A percentile compares a stretch with the other conserved stretches of the same genome.
phyloP scores from a whole-genome alignment of 1,140 invertebrate genomes.

The Sycophila sp. region DNA sequence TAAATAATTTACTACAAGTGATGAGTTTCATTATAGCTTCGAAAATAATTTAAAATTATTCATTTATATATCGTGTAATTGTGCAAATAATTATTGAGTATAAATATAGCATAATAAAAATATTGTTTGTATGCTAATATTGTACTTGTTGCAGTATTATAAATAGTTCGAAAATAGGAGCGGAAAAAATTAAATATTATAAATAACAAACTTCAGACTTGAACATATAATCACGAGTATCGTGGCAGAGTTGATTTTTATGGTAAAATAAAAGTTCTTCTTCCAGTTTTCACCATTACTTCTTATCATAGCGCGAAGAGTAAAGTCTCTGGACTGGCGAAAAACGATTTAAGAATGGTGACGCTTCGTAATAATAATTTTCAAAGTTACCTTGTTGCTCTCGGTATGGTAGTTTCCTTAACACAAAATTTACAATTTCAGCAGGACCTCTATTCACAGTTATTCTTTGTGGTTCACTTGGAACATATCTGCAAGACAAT shows the following conservation, averaged over 20 bases:
- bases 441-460: constrained; percentile 56
- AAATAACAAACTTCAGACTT: background rate
- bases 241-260: constrained; percentile 23
- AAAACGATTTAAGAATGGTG: constrained; percentile 50
- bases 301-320: constrained; percentile 29
- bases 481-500: constrained; percentile 57
- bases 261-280: constrained; percentile 33
- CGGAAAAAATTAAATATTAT: background rate
- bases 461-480: constrained; percentile 57
- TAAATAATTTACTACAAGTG: background rate
- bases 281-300: constrained; percentile 34
- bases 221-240: constrained; percentile 6
- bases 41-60: too few relatives aligned
- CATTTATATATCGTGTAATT: background rate
- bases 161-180: background rate
- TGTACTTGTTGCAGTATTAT: background rate
- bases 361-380: constrained; percentile 51
- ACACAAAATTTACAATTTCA: constrained; percentile 65
- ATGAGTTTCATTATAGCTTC: too few relatives aligned
- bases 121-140: background rate
- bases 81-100: constrained; percentile 5
- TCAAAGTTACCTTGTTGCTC: constrained; percentile 62
- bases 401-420: constrained; percentile 51
- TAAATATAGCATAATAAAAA: background rate
- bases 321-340: constrained; percentile 40